A percentile compares a stretch with the other conserved stretches of the same genome.
phyloP scores from a whole-genome alignment of 2,888 invertebrate genomes.

The Neria commutata region DNA sequence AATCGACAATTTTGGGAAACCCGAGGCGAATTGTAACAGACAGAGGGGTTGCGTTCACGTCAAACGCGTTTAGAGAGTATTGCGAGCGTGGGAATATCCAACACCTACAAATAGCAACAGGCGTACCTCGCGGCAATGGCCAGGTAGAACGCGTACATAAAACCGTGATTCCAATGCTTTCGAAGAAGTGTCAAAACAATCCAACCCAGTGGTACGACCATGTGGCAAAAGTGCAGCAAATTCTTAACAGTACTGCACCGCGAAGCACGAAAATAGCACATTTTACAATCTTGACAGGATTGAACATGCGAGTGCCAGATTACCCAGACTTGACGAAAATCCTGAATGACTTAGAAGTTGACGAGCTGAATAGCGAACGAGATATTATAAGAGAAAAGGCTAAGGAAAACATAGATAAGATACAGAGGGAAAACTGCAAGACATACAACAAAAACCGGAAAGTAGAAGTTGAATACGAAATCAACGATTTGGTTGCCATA shows the following conservation, averaged over 20 bases:
- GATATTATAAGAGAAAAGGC: neutral
- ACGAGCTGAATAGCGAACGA: neutral
- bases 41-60: too few species aligned
- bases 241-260: neutral
- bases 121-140: too few species aligned
- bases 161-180: too few species aligned
- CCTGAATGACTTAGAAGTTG: neutral
- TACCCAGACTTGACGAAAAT: neutral
- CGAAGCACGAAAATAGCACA: neutral
- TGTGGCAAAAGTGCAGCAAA: too few species aligned
- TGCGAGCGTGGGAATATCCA: too few species aligned
- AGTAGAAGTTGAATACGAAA: conserved; percentile 1
- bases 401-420: conserved; percentile 7
- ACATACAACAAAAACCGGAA: conserved; percentile 7
- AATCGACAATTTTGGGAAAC: too few species aligned
- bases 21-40: too few species aligned
- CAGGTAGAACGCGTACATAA: too few species aligned
- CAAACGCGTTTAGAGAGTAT: too few species aligned
- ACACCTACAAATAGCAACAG: too few species aligned
- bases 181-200: neutral
- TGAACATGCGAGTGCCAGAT: neutral
- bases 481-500: conserved; percentile 22
- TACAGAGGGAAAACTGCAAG: conserved; percentile 16
- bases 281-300: neutral
- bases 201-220: neutral